phyloP scores from a whole-genome alignment of 2,113 vertebrate genomes.

The Oreotrochilus melanogaster region DNA sequence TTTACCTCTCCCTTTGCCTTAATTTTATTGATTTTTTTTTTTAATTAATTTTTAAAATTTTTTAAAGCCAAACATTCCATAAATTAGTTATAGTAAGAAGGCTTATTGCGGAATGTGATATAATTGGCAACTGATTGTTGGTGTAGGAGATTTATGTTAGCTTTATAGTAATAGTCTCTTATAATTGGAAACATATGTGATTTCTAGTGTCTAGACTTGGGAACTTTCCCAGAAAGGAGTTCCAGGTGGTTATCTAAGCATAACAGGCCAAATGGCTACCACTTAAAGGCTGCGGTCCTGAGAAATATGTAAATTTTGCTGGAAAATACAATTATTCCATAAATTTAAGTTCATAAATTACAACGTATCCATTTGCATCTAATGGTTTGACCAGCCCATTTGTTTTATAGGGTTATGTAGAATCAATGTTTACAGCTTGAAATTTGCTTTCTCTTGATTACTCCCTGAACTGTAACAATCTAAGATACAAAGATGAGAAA shows the following conservation, averaged over 20 bases:
- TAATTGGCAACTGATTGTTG: constrained; percentile 69
- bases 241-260: constrained; percentile 79
- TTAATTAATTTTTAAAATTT: neutral
- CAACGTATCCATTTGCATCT: neutral
- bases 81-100: constrained; percentile 50
- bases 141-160: constrained; percentile 66
- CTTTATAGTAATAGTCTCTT: constrained; percentile 58
- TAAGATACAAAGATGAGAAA: neutral
- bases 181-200: constrained; percentile 76
- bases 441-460: neutral
- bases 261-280: constrained; percentile 60
- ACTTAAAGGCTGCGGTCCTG: constrained; percentile 53
- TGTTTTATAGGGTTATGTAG: neutral
- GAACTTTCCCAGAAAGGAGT: constrained; percentile 77
- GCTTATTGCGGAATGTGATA: constrained; percentile 65
- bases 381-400: neutral
- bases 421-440: neutral
- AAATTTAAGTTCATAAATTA: constrained; percentile 25
- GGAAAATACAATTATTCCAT: constrained; percentile 36
- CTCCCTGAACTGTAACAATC: neutral
- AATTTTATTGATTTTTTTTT: constrained; percentile 18
- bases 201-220: constrained; percentile 79
- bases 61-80: constrained; percentile 53
- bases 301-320: constrained; percentile 36
- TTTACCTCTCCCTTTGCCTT: constrained; percentile 29